Conservation (phyloP, 2,113 vertebrate species). For the Catagonus wagneri region DNA sequence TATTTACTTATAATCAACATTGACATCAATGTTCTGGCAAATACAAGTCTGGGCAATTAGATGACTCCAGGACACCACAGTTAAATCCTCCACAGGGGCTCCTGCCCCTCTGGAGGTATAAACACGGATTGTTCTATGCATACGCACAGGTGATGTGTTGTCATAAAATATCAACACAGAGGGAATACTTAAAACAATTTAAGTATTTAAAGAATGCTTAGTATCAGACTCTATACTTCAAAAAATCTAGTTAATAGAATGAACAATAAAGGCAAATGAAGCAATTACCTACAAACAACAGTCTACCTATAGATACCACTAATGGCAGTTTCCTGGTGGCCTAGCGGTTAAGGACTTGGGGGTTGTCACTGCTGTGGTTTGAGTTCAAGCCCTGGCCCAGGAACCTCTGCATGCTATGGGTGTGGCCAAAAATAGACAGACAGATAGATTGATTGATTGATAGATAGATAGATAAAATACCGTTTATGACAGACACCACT, state of each 20-base stretch:
- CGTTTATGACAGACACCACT: background rate
- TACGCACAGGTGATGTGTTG: background rate
- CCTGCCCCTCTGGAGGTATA: background rate
- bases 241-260: background rate
- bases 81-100: background rate
- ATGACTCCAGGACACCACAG: background rate
- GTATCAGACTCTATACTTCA: background rate
- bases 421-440: no score
- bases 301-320: slow-evolving; percentile 7
- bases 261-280: background rate
- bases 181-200: no score
- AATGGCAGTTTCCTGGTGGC: no score
- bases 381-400: no score
- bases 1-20: background rate
- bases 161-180: background rate
- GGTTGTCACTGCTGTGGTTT: no score
- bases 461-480: background rate
- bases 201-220: background rate
- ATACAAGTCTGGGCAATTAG: background rate
- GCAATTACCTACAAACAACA: background rate
- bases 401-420: no score
- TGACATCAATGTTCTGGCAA: background rate
- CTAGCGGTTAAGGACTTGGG: no score
- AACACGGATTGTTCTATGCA: background rate
- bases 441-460: no score